Base-by-base conservation (phyloP, 2,113 vertebrate genomes). In the Etia nguti region DNA sequence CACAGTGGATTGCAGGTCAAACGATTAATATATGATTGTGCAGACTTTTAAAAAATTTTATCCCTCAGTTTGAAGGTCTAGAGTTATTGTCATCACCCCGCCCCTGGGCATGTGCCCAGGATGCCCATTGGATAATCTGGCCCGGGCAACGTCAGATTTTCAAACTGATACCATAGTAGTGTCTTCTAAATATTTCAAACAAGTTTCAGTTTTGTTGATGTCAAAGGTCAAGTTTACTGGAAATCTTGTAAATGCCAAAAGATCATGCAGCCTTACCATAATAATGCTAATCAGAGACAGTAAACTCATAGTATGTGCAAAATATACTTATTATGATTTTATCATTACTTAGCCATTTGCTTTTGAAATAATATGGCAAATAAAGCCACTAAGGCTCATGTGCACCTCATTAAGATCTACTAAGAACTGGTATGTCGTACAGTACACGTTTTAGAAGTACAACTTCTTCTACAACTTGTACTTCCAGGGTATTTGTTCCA, bases 1-100 rank as follows among this genome's bases (percentile, higher is more conserved):
- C 20, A 65, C 13, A 4, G n/a, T 68, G n/a, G 36, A 24, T 41
- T 68, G 62, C 41, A 15, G 36, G 36, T 41, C 13, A 68, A 68
- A 68, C 20, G 8, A 68, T 68, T 68, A 41, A 41, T 41, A 68
- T 68, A 41, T 22, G 36, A 68, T 41, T 68, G 62, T 68, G 36
- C 2, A 0, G 7, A 68, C 36, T 41, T 68, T 36, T 36, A 3
- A 12, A 34, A 62, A 0, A 1, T 38, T n/a, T 1, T 38, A 65
- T 65, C 34, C 34, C 60, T 38, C 20, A 65, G 38, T 38, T 65
- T 65, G 10, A 65, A 65, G 60, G 60, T 38, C 60, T 65, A 65
- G 60, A 4, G 2, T 38, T 20, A 38, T 38, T 65, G 34, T 38
- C 34, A 65, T 65, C 60, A 65, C 60, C 2, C 6, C 6, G 2